Base-by-base conservation (phyloP, 2,888 invertebrate genomes). In the Aplocera efformata region DNA sequence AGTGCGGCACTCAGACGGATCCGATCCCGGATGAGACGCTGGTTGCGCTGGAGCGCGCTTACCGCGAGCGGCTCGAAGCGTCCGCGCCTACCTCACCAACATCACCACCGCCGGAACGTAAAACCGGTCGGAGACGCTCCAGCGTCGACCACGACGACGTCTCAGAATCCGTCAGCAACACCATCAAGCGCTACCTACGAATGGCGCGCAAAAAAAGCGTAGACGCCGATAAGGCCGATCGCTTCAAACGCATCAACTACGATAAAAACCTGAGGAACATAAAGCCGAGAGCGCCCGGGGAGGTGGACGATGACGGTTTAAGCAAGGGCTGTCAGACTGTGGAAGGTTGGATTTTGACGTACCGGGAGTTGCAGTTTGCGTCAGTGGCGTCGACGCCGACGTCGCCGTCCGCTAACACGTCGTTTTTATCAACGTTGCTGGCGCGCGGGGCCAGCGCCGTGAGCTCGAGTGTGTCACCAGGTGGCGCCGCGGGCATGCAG, bases 131-230 rank as follows among this genome's bases (percentile, higher is more conserved):
- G 5, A 90, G 95, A 29, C 91, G 93, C 58, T 94, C 94, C 58
- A 94, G 94, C 67, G 93, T 95, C 7, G 95, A 95, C 65, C 93
- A 95, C 70, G 95, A 95, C 62, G 95, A 95, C 64, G 92, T 95
- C 0, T 95, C 95, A 0, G 95, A 95, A 48, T 96, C 95, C 0
- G 96, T 96, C 13, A 94, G 95, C 66, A 95, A 96, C 65, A 96
- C 95, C 53, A 95, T 96, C 46, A 96, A 96, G 74, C 89, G 96
- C 6, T 96, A 96, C 72, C 78, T 96, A 32, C 89, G 94, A 41
- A 96, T 96, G 96, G 96, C 95, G 5, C 90, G 96, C 22, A 96
- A 96, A 70, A 96, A 96, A 67, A 95, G 94, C 63, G 92, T 94
- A 6, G 95, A 96, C 71, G 91, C 93, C 1, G 94, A 94, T 54